Evolutionary conservation across 2,888 invertebrate species (phyloP).

Genomic region (Sinhomidia bicolor): DNA sequence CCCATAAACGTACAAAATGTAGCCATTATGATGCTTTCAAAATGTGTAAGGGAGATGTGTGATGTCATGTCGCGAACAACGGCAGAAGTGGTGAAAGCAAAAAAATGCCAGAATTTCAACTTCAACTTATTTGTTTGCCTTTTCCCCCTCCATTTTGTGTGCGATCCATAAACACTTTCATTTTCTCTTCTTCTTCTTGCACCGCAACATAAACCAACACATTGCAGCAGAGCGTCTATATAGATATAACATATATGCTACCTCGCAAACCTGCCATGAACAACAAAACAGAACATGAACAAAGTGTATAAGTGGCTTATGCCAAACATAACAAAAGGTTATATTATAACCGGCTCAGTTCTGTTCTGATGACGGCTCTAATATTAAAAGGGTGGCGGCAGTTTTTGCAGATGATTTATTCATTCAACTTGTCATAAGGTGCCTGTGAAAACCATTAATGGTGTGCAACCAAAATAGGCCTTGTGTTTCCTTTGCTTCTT

Average conservation of each 20-base stretch:
- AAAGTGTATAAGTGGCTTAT: background rate
- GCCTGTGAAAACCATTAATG: conserved; percentile 63
- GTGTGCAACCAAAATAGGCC: conserved; percentile 30
- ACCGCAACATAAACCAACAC: background rate
- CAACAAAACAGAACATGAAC: background rate
- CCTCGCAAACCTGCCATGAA: conserved; percentile 17
- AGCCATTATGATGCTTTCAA: background rate
- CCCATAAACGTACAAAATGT: background rate
- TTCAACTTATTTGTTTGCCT: background rate
- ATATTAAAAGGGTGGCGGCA: background rate
- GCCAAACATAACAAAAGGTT: conserved; percentile 10
- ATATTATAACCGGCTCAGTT: background rate
- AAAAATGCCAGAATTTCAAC: background rate
- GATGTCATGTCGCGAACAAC: background rate
- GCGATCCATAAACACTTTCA: background rate
- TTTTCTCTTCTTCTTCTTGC: background rate
- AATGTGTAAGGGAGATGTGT: conserved; percentile 13
- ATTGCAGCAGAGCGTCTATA: too few relatives aligned
- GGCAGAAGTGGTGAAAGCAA: background rate
- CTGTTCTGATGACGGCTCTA: background rate
- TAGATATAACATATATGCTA: background rate
- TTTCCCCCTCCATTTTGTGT: background rate
- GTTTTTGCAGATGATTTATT: conserved; percentile 62
- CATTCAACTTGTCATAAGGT: conserved; percentile 64
- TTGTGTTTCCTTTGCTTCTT: too few relatives aligned